Conservation (phyloP, 2,888 invertebrate species). For the Nowickia ferox region DNA sequence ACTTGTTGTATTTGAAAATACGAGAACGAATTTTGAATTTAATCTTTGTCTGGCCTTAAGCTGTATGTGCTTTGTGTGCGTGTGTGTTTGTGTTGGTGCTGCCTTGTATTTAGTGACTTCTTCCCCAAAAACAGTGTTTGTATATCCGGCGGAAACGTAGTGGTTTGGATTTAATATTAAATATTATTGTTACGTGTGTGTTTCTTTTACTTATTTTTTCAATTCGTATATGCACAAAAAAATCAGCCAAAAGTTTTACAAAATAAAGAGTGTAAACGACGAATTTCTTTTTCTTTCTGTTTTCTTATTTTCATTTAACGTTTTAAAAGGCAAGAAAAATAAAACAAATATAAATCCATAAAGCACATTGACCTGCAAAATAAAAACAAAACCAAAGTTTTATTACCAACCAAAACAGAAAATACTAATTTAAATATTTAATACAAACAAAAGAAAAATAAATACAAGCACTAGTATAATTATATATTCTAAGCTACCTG, state of each 20-base stretch:
- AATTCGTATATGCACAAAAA: conserved; percentile 21
- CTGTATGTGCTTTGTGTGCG: not conserved
- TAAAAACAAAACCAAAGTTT: conserved; percentile 68
- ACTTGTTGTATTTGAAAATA: conserved; percentile 76
- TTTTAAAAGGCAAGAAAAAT: conserved; percentile 28
- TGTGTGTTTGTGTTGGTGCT: not conserved
- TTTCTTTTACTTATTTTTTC: conserved; percentile 32
- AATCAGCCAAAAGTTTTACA: conserved; percentile 55
- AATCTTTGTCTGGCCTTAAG: not conserved
- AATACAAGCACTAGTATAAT: conserved; percentile 65
- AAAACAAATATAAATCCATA: conserved; percentile 69
- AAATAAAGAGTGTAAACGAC: not conserved
- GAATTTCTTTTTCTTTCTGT: conserved; percentile 42
- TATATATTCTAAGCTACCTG: conserved; percentile 77
- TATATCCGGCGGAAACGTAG: conserved; percentile 79
- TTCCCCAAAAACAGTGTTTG: conserved; percentile 71
- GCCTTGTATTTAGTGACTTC: conserved; percentile 37
- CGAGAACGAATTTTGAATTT: conserved; percentile 66
- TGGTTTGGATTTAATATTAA: conserved; percentile 64
- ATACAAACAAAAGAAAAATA: conserved; percentile 11
- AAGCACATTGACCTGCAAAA: conserved; percentile 76
- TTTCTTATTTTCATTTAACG: conserved; percentile 10
- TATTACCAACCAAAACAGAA: conserved; percentile 51
- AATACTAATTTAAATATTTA: conserved; percentile 49
- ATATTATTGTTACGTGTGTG: conserved; percentile 50